Conservation (phyloP, 1,140 invertebrate genomes). For the Camponotus pennsylvanicus region DNA sequence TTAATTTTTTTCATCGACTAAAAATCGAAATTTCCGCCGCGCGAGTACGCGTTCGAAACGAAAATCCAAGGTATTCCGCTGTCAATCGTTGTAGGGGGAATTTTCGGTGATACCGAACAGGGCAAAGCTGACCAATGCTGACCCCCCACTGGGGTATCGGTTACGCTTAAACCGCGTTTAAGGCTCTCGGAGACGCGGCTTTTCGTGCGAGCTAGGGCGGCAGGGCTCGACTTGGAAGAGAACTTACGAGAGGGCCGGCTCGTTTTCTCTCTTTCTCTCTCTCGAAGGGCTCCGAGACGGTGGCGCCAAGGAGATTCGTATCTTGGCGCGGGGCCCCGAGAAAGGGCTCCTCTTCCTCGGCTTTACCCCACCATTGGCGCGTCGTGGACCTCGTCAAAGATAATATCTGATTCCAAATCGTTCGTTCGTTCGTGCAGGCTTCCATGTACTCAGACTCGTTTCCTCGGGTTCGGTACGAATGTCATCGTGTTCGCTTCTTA, state of each 20-base stretch:
- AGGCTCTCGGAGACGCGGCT: slow-evolving; percentile 69
- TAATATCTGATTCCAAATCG: slow-evolving; percentile 85
- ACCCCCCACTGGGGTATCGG: slow-evolving; percentile 81
- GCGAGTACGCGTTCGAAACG: slow-evolving; percentile 30
- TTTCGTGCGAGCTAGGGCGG: slow-evolving; percentile 52
- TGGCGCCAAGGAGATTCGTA: slow-evolving; percentile 84
- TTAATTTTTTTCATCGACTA: slow-evolving; percentile 19
- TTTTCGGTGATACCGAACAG: slow-evolving; percentile 42
- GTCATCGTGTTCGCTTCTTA: slow-evolving; percentile 76
- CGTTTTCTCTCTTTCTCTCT: neutral
- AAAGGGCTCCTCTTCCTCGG: slow-evolving; percentile 65
- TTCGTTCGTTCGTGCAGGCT: slow-evolving; percentile 75
- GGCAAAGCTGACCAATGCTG: slow-evolving; percentile 27
- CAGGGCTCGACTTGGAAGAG: slow-evolving; percentile 41
- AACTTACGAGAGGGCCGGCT: slow-evolving; percentile 57
- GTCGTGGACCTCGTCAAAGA: slow-evolving; percentile 81
- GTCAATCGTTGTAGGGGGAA: slow-evolving; percentile 64
- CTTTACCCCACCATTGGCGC: slow-evolving; percentile 63
- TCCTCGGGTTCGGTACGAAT: slow-evolving; percentile 74
- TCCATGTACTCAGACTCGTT: slow-evolving; percentile 77
- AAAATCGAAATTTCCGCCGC: slow-evolving; percentile 31
- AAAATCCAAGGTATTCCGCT: slow-evolving; percentile 49
- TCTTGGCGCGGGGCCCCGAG: slow-evolving; percentile 79
- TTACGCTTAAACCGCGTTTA: slow-evolving; percentile 83
- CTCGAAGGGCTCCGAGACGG: slow-evolving; percentile 72